phyloP scores from a whole-genome alignment of 2,888 invertebrate species.

The Parelbella ahira region DNA sequence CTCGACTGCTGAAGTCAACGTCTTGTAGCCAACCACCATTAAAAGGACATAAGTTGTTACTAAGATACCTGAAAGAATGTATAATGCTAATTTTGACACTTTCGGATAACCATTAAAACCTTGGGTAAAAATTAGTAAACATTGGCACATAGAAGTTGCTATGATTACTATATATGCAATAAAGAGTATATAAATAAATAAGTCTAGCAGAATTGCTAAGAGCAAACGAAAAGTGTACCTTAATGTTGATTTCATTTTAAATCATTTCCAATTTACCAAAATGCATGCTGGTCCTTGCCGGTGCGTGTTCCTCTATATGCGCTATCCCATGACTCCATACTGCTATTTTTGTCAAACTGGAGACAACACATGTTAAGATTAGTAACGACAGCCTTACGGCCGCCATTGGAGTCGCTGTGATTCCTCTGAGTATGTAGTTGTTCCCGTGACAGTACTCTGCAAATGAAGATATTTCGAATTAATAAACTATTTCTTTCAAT shows the following conservation, averaged over 20 bases:
- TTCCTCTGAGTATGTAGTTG: background rate
- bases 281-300: slow-evolving; percentile 27
- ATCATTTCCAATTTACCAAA: too few relatives aligned
- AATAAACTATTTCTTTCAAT: too few relatives aligned
- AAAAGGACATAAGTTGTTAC: background rate
- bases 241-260: too few relatives aligned
- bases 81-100: too few relatives aligned
- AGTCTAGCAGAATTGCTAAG: too few relatives aligned
- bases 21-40: background rate
- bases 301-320: slow-evolving; percentile 29
- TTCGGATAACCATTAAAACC: too few relatives aligned
- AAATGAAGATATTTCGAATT: background rate
- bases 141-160: too few relatives aligned
- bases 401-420: slow-evolving; percentile 3
- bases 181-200: too few relatives aligned
- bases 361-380: slow-evolving; percentile 2
- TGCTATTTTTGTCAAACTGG: slow-evolving; percentile 20
- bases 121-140: too few relatives aligned
- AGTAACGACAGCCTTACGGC: slow-evolving; percentile 11
- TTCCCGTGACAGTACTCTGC: slow-evolving; percentile 20
- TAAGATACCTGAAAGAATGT: too few relatives aligned
- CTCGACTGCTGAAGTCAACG: background rate
- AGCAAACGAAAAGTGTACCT: too few relatives aligned
- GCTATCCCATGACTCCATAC: slow-evolving; percentile 30
- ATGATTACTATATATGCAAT: too few relatives aligned